phyloP scores from a whole-genome alignment of 2,113 vertebrate genomes.

The Esox niger region DNA sequence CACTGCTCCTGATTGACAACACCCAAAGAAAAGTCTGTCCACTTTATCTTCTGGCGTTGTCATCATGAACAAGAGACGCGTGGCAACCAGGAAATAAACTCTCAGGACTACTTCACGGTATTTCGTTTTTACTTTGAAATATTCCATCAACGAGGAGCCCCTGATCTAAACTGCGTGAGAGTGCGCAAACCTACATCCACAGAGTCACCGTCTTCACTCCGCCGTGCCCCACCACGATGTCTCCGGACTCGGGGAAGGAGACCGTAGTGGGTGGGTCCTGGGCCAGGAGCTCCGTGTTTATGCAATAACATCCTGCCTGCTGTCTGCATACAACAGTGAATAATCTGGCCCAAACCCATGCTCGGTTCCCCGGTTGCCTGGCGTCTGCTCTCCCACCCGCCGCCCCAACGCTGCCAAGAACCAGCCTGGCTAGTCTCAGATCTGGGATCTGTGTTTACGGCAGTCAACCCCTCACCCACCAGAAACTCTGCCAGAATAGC shows the following conservation, averaged over 20 bases:
- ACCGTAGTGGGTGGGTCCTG: background rate
- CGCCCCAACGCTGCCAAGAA: background rate
- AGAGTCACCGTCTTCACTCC: background rate
- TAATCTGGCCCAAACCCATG: conserved; percentile 62
- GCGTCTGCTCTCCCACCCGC: conserved; percentile 49
- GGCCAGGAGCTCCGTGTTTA: conserved; percentile 50
- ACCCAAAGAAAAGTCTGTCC: background rate
- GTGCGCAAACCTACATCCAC: too few species aligned
- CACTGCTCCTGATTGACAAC: background rate
- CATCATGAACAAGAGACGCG: too few species aligned
- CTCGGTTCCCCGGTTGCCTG: conserved; percentile 52
- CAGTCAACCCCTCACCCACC: too few species aligned
- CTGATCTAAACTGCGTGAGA: too few species aligned
- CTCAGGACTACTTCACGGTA: too few species aligned
- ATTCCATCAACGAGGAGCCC: too few species aligned
- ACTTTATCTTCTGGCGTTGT: background rate
- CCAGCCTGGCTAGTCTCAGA: background rate
- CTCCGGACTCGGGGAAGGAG: background rate
- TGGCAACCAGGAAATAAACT: too few species aligned
- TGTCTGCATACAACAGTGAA: conserved; percentile 56
- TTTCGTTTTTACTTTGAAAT: too few species aligned
- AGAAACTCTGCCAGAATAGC: too few species aligned
- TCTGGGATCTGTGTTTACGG: too few species aligned
- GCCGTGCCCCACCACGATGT: background rate
- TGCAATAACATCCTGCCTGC: conserved; percentile 57